Conservation (phyloP, 2,888 invertebrate species). For the Galerucella nymphaeae region DNA sequence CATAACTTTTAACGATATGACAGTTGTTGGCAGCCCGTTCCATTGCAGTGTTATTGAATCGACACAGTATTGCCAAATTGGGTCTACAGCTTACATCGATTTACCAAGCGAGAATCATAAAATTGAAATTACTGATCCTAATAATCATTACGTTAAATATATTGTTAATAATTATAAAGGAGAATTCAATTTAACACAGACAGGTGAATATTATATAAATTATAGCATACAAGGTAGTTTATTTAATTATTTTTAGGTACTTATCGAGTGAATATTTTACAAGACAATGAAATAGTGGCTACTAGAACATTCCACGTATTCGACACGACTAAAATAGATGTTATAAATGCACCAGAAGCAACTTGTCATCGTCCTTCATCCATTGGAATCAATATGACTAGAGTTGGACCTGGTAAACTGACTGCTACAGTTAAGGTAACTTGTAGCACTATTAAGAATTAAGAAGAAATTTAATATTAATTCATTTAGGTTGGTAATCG, state of each 20-base stretch:
- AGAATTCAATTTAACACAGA: constrained; percentile 70
- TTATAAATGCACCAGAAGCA: constrained; percentile 70
- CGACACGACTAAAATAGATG: constrained; percentile 71
- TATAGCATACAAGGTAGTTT: neutral
- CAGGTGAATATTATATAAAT: constrained; percentile 59
- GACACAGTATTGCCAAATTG: constrained; percentile 79
- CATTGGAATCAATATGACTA: constrained; percentile 72
- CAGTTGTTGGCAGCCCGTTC: constrained; percentile 91
- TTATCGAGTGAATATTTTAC: constrained; percentile 48
- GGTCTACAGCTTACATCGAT: constrained; percentile 69
- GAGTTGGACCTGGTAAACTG: constrained; percentile 86
- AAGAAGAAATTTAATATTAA: constrained; percentile 4
- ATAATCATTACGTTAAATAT: constrained; percentile 68
- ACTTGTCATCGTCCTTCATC: constrained; percentile 85
- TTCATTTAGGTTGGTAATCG: constrained; percentile 75
- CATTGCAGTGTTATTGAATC: constrained; percentile 78
- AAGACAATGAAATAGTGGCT: constrained; percentile 57
- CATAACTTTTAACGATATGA: constrained; percentile 93
- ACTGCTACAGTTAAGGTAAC: constrained; percentile 77
- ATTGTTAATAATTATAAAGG: constrained; percentile 61
- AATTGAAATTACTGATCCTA: constrained; percentile 75
- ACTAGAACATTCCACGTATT: constrained; percentile 74
- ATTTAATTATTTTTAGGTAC: constrained; percentile 20
- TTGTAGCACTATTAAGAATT: too few species aligned
- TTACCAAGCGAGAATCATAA: constrained; percentile 72